phyloP scores from a whole-genome alignment of 2,888 invertebrate genomes.

The Ashinkailepas kermadecensis region DNA sequence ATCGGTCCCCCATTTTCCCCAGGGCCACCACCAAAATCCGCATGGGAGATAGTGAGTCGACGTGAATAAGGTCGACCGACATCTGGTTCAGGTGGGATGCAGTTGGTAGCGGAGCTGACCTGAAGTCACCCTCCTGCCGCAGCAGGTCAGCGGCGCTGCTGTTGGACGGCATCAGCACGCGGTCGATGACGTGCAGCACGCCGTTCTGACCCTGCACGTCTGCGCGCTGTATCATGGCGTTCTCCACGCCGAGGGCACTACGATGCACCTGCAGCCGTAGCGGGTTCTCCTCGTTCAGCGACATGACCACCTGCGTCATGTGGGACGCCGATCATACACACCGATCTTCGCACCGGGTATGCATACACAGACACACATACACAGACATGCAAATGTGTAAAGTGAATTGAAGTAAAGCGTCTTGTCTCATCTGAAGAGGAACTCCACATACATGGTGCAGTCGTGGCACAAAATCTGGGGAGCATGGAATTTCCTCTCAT shows the following conservation, averaged over 20 bases:
- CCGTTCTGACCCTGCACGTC: slow-evolving; percentile 46
- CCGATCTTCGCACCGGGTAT: no score
- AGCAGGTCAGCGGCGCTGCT: slow-evolving; percentile 43
- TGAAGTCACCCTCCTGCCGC: slow-evolving; percentile 31
- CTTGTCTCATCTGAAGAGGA: no score
- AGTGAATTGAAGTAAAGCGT: no score
- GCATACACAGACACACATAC: no score
- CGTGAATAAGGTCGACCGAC: no score
- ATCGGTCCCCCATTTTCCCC: not conserved
- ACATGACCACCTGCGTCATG: slow-evolving; percentile 39
- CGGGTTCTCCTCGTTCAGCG: slow-evolving; percentile 43
- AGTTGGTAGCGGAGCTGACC: slow-evolving; percentile 27
- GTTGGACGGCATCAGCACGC: slow-evolving; percentile 44
- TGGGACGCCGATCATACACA: no score
- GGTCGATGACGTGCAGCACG: slow-evolving; percentile 47
- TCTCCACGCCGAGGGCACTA: slow-evolving; percentile 45
- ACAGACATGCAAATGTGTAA: no score
- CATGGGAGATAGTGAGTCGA: not conserved
- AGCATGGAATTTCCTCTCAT: no score
- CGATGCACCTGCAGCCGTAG: slow-evolving; percentile 46
- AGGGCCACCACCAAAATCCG: not conserved
- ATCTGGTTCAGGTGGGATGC: not conserved
- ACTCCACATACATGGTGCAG: no score
- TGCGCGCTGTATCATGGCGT: slow-evolving; percentile 43
- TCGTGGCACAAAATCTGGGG: no score